Conservation (phyloP, 2,113 vertebrate genomes). For the Thermophis baileyi region DNA sequence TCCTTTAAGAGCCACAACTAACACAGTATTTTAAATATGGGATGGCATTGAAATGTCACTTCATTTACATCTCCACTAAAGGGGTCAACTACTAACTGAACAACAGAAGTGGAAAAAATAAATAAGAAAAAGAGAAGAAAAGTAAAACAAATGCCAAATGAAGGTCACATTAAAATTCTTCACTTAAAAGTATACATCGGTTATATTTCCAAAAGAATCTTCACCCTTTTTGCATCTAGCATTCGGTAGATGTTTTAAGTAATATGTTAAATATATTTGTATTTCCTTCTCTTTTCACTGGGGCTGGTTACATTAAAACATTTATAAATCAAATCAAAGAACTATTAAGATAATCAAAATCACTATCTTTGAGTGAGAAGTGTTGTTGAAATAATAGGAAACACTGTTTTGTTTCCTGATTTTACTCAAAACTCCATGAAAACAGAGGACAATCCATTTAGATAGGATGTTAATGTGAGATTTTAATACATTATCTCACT, state of each 20-base stretch:
- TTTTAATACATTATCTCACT: not conserved
- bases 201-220: slow-evolving; percentile 78
- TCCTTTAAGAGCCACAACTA: slow-evolving; percentile 99
- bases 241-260: slow-evolving; percentile 34
- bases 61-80: slow-evolving; percentile 99
- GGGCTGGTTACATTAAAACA: slow-evolving; percentile 21
- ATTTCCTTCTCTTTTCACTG: slow-evolving; percentile 21
- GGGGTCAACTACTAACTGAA: slow-evolving; percentile 99
- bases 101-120: slow-evolving; percentile 99
- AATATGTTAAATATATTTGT: not conserved
- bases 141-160: slow-evolving; percentile 97
- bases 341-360: slow-evolving; percentile 31
- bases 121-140: slow-evolving; percentile 96
- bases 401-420: not conserved
- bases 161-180: slow-evolving; percentile 97
- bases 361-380: not conserved
- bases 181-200: slow-evolving; percentile 46
- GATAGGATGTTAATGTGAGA: not conserved
- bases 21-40: slow-evolving; percentile 99
- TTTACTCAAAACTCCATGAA: not conserved
- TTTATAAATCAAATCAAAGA: slow-evolving; percentile 23
- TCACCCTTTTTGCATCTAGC: slow-evolving; percentile 38
- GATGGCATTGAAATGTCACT: slow-evolving; percentile 99
- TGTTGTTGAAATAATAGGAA: not conserved
- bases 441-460: not conserved